Base-by-base conservation (phyloP, 1,140 invertebrate species). In the Drosophila suzukii region DNA sequence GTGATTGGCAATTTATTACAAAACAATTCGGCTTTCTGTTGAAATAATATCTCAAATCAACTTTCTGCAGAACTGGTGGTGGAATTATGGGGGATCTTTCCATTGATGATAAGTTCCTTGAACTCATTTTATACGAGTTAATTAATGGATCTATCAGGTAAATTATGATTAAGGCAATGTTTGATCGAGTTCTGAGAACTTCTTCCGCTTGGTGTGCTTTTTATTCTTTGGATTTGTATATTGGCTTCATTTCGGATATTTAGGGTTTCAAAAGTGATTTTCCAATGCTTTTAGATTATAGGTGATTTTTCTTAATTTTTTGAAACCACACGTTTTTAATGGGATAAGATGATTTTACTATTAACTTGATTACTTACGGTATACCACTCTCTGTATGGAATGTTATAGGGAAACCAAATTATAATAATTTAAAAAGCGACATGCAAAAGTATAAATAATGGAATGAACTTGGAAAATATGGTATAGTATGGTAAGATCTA, bases 1-100 rank as follows among this genome's bases (percentile, higher is more conserved):
- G 47, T 83, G 75, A 79, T 75, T 65, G 34, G 63, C 80, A 68
- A 82, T 83, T 75, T 71, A 62, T 65, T 70, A 65, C 55, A 47
- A 54, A 75, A 79, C 65, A 71, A 41, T 46, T 82, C 38, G 8
- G 58, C 58, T 56, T 68, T 82, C 62, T 55, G 74, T 43, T 34
- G 74, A 82, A 71, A 57, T 47, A 49, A 51, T 49, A 73, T 73
- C 54, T 60, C 46, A 74, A 78, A 59, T 74, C 58, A 58, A 38
- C 39, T 75, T 67, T 76, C 55, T 24, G 13, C 8, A 10, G 49
- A 76, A 75, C 46, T 27, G 17, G 20, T 10, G n/a, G 4, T 27
- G 6, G 8, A 51, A 8, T 44, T 15, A 44, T n/a, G 34, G 47
- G 47, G 60, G 62, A 10, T 15, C 30, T 71, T 60, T 61, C 32